Conservation (phyloP, 2,113 vertebrate species). For the Sprattus sprattus region DNA sequence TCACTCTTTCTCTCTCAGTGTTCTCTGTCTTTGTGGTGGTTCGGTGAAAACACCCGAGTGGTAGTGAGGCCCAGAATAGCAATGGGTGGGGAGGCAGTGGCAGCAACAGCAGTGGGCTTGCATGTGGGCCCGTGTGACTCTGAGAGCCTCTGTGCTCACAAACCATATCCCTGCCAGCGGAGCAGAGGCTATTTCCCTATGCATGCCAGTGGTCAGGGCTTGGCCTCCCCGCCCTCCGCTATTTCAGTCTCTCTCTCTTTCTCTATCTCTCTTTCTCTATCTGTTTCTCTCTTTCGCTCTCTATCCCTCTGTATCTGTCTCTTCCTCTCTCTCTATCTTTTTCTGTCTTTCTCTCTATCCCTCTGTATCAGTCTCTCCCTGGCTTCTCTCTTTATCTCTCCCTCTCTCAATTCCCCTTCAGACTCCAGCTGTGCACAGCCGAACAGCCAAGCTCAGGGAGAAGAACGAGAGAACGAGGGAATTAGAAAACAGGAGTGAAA, state of each 20-base stretch:
- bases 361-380: conserved; percentile 10
- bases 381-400: conserved; percentile 28
- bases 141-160: conserved; percentile 46
- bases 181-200: conserved; percentile 67
- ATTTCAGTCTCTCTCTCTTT: conserved; percentile 62
- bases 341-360: background rate
- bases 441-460: background rate
- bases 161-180: conserved; percentile 62
- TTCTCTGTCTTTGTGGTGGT: conserved; percentile 53
- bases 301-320: conserved; percentile 33
- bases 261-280: conserved; percentile 21
- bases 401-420: conserved; percentile 34
- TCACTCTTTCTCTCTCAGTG: background rate
- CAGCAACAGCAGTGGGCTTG: conserved; percentile 40
- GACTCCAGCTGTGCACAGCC: conserved; percentile 39
- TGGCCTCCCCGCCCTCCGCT: conserved; percentile 73
- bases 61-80: conserved; percentile 64
- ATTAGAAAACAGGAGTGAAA: background rate
- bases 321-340: conserved; percentile 26
- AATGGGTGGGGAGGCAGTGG: conserved; percentile 55
- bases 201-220: conserved; percentile 75
- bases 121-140: conserved; percentile 65
- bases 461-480: conserved; percentile 19
- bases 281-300: too few relatives aligned
- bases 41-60: conserved; percentile 59